Percentiles rank a stretch among this genome's conserved stretches.
phyloP scores from a whole-genome alignment of 2,113 vertebrate genomes.

The Psammodynastes pulverulentus region DNA sequence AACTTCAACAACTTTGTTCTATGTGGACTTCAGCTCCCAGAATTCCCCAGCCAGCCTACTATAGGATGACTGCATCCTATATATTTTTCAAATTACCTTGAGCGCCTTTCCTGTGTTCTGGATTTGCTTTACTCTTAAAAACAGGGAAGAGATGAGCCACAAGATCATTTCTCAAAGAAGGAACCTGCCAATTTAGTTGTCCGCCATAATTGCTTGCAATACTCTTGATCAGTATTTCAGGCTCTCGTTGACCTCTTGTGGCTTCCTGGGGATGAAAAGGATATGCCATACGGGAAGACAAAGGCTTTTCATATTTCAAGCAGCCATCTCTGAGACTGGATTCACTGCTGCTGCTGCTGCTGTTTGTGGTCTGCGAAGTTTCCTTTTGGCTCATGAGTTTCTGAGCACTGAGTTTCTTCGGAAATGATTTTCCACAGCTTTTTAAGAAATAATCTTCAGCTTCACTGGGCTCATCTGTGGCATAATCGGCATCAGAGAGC shows the following conservation, averaged over 20 bases:
- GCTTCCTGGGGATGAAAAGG: neutral
- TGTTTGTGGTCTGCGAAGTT: constrained; percentile 35
- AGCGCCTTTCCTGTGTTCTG: neutral
- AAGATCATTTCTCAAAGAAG: constrained; percentile 17
- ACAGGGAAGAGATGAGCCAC: constrained; percentile 28
- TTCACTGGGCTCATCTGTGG: constrained; percentile 63
- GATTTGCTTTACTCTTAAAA: constrained; percentile 29
- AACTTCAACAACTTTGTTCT: neutral
- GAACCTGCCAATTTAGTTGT: neutral
- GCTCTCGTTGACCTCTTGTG: constrained; percentile 1
- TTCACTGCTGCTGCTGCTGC: constrained; percentile 38
- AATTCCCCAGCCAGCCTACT: neutral
- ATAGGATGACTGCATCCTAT: neutral
- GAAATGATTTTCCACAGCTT: neutral
- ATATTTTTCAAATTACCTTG: constrained; percentile 26
- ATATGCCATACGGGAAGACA: neutral
- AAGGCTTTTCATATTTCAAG: neutral
- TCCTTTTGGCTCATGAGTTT: neutral
- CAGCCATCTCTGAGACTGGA: neutral
- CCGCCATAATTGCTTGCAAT: neutral
- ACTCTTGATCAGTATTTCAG: constrained; percentile 19
- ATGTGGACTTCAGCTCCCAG: neutral
- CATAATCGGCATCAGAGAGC: constrained; percentile 62
- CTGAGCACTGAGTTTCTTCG: constrained; percentile 14
- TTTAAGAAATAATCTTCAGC: constrained; percentile 31